Evolutionary conservation across 2,888 invertebrate species (phyloP).

Genomic region (Pyrochroa serraticornis): DNA sequence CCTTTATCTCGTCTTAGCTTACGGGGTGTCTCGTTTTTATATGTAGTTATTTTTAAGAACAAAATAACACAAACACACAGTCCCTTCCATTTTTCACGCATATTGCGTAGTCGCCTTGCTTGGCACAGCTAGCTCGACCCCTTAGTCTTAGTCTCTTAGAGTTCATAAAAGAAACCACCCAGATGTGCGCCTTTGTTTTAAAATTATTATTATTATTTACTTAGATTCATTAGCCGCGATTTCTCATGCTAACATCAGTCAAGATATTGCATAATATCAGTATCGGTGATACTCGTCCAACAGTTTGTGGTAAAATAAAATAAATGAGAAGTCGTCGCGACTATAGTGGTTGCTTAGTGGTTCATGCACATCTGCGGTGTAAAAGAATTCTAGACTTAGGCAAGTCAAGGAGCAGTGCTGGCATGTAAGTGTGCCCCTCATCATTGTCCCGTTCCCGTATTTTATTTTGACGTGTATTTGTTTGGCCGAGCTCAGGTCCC

Average conservation of each 20-base stretch:
- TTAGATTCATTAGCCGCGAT: too few relatives aligned
- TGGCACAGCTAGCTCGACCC: constrained; percentile 53
- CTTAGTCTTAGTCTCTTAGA: constrained; percentile 31
- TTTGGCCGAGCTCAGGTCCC: constrained; percentile 76
- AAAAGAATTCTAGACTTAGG: constrained; percentile 37
- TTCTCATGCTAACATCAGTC: too few relatives aligned
- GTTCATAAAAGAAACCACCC: constrained; percentile 21
- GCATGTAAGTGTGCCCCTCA: constrained; percentile 49
- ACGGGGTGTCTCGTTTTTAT: constrained; percentile 26
- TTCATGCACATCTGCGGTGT: constrained; percentile 28
- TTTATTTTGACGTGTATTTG: constrained; percentile 56
- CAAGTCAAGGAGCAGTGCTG: constrained; percentile 53
- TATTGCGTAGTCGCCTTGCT: constrained; percentile 50
- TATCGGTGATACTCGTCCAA: too few relatives aligned
- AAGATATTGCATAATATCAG: too few relatives aligned
- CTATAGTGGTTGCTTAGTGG: neutral
- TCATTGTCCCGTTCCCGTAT: constrained; percentile 32
- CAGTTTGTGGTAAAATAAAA: too few relatives aligned
- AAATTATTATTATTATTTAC: too few relatives aligned
- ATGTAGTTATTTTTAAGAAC: constrained; percentile 38
- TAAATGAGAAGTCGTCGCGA: too few relatives aligned
- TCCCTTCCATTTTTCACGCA: constrained; percentile 42
- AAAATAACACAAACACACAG: constrained; percentile 52
- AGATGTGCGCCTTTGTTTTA: constrained; percentile 17
- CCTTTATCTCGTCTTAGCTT: constrained; percentile 12